phyloP scores from a whole-genome alignment of 2,888 invertebrate species.

The Drosophila ezoana region DNA sequence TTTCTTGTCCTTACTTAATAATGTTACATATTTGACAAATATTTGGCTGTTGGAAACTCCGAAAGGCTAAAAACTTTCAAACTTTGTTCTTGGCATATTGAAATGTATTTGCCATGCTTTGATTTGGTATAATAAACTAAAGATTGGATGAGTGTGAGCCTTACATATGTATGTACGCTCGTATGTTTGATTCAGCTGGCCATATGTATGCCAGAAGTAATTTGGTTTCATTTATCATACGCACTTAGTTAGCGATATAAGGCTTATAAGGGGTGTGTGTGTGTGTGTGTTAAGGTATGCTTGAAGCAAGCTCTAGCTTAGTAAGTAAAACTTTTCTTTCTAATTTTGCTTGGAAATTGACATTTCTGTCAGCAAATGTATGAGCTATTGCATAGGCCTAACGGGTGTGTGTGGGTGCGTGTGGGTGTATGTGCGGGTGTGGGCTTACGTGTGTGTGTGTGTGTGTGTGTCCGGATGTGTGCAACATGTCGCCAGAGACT shows the following conservation, averaged over 20 bases:
- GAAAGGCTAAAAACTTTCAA: too few species aligned
- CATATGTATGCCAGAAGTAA: constrained; percentile 40
- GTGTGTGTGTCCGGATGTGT: constrained; percentile 19
- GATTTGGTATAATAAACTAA: constrained; percentile 2
- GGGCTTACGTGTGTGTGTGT: constrained; percentile 22
- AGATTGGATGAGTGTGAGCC: too few species aligned
- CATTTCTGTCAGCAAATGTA: constrained; percentile 43
- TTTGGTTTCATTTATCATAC: constrained; percentile 47
- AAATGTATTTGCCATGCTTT: background rate
- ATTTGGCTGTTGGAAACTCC: too few species aligned
- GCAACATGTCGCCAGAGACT: constrained; percentile 51
- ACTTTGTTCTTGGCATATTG: background rate
- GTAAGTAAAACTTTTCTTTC: constrained; percentile 34
- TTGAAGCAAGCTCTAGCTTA: constrained; percentile 28
- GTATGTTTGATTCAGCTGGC: constrained; percentile 27
- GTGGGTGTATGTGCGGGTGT: background rate
- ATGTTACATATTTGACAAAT: background rate
- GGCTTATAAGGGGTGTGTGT: background rate
- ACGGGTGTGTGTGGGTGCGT: constrained; percentile 7
- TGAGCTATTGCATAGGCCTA: constrained; percentile 23
- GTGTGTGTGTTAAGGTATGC: background rate
- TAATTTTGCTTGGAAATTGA: constrained; percentile 36
- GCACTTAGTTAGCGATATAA: background rate
- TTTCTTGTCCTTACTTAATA: background rate
- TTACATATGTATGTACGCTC: too few species aligned